Conservation (phyloP, 2,888 invertebrate genomes). For the Theodoxus fluviatilis region DNA sequence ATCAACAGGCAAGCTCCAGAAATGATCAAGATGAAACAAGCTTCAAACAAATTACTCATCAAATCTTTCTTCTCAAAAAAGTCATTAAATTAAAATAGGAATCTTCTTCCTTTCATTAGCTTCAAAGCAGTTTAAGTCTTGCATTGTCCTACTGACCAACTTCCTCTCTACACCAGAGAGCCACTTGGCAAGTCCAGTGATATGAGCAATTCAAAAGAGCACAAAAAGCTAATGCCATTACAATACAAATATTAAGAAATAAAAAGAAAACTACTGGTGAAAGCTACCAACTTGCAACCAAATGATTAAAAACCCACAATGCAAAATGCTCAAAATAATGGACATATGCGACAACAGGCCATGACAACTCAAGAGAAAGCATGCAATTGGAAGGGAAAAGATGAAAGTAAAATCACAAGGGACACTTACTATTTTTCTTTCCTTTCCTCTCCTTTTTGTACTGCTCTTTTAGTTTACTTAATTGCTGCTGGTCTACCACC, state of each 20-base stretch:
- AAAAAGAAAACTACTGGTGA: not conserved
- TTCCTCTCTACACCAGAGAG: no score
- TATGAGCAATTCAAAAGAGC: not conserved
- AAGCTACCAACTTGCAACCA: not conserved
- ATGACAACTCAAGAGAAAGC: not conserved
- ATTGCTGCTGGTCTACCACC: conserved; percentile 64
- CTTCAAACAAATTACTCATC: no score
- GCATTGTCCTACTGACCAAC: no score
- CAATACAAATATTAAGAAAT: not conserved
- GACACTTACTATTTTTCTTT: conserved; percentile 60
- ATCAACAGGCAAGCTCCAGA: no score
- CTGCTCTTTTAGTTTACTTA: conserved; percentile 67
- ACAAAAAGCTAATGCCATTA: not conserved
- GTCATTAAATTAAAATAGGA: no score
- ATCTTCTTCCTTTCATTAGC: no score
- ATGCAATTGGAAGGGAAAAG: conserved; percentile 2
- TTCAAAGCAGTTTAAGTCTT: no score
- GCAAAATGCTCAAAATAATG: not conserved
- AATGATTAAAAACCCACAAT: not conserved
- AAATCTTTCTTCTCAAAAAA: no score
- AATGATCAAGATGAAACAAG: no score
- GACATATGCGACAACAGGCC: not conserved
- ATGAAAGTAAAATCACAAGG: no score
- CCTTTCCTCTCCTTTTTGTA: conserved; percentile 65
- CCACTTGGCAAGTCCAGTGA: not conserved